Conservation (phyloP, 2,797 vertebrate species). For the Tolypeutes matacus region DNA sequence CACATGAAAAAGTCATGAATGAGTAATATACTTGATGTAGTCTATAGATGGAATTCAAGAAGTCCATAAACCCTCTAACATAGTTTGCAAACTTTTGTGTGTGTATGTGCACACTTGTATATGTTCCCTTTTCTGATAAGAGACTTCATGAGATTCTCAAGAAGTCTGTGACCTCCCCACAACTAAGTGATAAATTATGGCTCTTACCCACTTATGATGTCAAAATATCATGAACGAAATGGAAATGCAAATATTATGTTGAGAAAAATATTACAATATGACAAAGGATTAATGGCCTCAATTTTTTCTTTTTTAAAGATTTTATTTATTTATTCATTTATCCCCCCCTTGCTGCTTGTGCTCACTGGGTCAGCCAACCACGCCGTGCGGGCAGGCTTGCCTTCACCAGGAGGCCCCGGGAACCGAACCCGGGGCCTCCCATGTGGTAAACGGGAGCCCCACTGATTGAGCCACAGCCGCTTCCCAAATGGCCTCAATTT, state of each 20-base stretch:
- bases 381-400: no score
- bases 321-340: no score
- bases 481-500: slow-evolving; percentile 44
- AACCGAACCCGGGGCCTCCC: no score
- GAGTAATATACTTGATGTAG: background rate
- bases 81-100: background rate
- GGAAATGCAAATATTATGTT: background rate
- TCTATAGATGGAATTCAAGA: background rate
- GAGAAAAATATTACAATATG: background rate
- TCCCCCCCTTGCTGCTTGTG: no score
- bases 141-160: background rate
- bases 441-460: no score
- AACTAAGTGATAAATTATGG: background rate
- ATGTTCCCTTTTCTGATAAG: slow-evolving; percentile 53
- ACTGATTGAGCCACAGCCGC: no score
- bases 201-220: background rate
- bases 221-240: slow-evolving; percentile 30
- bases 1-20: slow-evolving; percentile 5
- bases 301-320: no score
- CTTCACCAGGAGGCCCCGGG: no score
- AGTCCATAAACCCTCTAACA: background rate
- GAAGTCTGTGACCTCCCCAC: background rate
- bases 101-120: background rate
- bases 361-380: no score
- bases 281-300: slow-evolving; percentile 13